Evolutionary conservation across 2,797 vertebrate genomes (phyloP).

Genomic region (Silurus aristotelis): DNA sequence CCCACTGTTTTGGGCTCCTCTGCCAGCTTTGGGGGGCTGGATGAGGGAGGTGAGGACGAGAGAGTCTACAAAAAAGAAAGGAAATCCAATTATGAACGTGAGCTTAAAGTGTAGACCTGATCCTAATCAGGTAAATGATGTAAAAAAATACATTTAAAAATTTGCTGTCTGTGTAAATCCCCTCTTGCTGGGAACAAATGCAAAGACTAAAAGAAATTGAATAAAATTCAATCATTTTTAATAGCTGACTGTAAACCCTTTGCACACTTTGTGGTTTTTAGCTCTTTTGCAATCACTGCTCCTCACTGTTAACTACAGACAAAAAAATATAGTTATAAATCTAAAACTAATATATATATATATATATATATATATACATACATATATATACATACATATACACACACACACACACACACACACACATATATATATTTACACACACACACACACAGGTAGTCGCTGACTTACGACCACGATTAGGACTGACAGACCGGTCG

Average conservation of each 20-base stretch:
- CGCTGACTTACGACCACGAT: too few relatives aligned
- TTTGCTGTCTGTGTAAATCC: too few relatives aligned
- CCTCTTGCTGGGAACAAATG: too few relatives aligned
- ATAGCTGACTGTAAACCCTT: background rate
- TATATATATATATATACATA: too few relatives aligned
- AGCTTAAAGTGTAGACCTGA: background rate
- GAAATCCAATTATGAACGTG: background rate
- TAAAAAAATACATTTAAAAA: background rate
- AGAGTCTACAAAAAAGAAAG: constrained; percentile 46
- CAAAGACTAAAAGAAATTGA: background rate
- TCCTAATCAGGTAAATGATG: background rate
- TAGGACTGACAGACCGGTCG: too few relatives aligned
- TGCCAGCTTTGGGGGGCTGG: constrained; percentile 76
- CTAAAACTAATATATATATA: too few relatives aligned
- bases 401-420: too few relatives aligned
- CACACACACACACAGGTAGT: too few relatives aligned
- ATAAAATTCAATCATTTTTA: background rate
- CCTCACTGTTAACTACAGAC: background rate
- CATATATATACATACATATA: too few relatives aligned
- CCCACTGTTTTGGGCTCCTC: constrained; percentile 71
- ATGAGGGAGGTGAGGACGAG: constrained; percentile 69
- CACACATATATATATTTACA: too few relatives aligned
- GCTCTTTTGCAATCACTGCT: background rate
- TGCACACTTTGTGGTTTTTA: background rate
- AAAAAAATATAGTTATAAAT: too few relatives aligned